Percentiles rank a stretch among this genome's conserved stretches.
These are phyloP conservation scores for Bryconaethiops microstoma DNA, from an alignment of 2,797 vertebrate species.

Conservation along the genomic window DNA sequence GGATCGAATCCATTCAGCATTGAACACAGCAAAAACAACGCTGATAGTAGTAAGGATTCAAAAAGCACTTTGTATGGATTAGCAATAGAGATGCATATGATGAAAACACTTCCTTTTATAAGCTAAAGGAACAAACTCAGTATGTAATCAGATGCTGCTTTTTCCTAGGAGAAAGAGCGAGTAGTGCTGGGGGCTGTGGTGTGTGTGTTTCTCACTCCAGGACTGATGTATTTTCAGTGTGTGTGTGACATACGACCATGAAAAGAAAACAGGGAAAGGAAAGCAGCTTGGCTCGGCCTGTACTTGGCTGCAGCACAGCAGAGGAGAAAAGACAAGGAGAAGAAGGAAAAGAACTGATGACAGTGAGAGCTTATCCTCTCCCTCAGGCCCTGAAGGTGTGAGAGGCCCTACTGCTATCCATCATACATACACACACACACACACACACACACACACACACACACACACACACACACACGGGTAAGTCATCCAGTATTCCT, in stretches of 20 bases:
- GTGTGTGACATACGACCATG: conserved; percentile 38
- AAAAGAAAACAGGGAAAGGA: conserved; percentile 37
- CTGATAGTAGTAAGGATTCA: background rate
- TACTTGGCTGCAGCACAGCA: conserved; percentile 24
- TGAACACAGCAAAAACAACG: background rate
- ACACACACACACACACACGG: conserved; percentile 19
- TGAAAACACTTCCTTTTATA: background rate
- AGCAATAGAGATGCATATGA: background rate
- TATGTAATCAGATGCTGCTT: background rate
- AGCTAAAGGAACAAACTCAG: background rate
- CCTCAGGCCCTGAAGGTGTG: conserved; percentile 49
- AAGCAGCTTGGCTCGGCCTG: conserved; percentile 6
- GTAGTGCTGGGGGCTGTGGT: background rate
- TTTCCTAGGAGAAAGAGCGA: background rate
- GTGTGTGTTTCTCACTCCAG: conserved; percentile 25
- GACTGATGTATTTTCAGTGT: conserved; percentile 51
- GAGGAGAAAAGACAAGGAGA: conserved; percentile 18
- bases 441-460: conserved; percentile 35
- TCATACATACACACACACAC: conserved; percentile 28
- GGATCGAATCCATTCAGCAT: background rate
- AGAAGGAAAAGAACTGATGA: conserved; percentile 41
- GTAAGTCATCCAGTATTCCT: conserved; percentile 21
- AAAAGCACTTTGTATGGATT: background rate
- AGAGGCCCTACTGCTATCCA: conserved; percentile 19
- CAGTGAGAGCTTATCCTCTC: conserved; percentile 51